These are phyloP conservation scores for Epinotia nisella DNA, from an alignment of 2,888 invertebrate genomes.

Conservation along the genomic window DNA sequence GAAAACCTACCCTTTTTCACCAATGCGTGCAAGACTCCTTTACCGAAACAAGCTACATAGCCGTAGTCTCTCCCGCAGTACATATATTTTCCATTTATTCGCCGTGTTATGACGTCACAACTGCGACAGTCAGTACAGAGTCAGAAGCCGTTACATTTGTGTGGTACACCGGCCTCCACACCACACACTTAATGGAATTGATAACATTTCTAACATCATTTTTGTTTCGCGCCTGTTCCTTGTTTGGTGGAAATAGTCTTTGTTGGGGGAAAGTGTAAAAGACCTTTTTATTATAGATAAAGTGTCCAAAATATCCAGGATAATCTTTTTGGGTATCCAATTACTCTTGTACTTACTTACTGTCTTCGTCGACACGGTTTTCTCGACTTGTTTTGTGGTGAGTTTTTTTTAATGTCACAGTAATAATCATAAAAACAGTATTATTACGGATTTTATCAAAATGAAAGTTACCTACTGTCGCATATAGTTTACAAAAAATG, in stretches of 20 bases:
- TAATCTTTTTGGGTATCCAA: slow-evolving; percentile 1
- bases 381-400: no score
- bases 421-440: no score
- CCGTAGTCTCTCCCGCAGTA: slow-evolving; percentile 13
- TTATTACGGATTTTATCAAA: no score
- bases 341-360: slow-evolving; percentile 1
- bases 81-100: slow-evolving; percentile 34
- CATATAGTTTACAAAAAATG: no score
- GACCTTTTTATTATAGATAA: slow-evolving; percentile 30
- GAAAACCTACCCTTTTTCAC: no score
- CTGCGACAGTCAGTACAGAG: slow-evolving; percentile 4
- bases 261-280: slow-evolving; percentile 27
- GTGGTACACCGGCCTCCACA: slow-evolving; percentile 10
- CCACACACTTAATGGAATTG: slow-evolving; percentile 41
- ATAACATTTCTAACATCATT: slow-evolving; percentile 41
- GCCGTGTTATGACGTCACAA: slow-evolving; percentile 12
- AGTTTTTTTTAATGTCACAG: no score
- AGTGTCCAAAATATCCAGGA: slow-evolving; percentile 21
- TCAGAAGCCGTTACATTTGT: slow-evolving; percentile 18
- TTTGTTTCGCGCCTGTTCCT: slow-evolving; percentile 39
- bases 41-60: slow-evolving; percentile 11
- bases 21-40: background rate
- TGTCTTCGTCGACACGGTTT: background rate
- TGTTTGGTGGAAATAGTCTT: slow-evolving; percentile 35
- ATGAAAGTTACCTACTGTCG: no score